Percentiles rank a stretch among this genome's conserved stretches.
Evolutionary conservation across 2,113 vertebrate genomes (phyloP).

Genomic region (Coturnix japonica): DNA sequence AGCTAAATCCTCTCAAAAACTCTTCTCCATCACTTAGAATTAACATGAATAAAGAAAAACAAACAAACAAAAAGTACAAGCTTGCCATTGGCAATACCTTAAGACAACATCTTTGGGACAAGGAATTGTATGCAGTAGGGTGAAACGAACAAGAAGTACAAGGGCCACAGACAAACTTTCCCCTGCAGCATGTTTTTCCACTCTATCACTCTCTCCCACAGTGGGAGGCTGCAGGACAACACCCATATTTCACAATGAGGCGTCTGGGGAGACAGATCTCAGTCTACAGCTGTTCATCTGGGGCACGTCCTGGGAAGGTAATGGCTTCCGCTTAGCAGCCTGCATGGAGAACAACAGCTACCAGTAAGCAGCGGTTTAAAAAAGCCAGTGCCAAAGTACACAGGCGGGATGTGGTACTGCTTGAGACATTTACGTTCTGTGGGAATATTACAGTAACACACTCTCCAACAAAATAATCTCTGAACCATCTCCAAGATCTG

Average conservation of each 20-base stretch:
- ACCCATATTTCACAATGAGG: not conserved
- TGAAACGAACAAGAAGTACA: not conserved
- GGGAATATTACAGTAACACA: constrained; percentile 36
- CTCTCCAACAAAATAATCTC: constrained; percentile 45
- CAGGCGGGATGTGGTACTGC: constrained; percentile 1
- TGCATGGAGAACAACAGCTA: not conserved
- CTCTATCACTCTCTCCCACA: not conserved
- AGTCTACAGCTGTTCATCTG: not conserved
- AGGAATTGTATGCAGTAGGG: not conserved
- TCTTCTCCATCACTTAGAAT: not conserved
- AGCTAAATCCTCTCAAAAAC: not conserved
- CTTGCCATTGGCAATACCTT: not conserved
- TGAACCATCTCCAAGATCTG: constrained; percentile 59
- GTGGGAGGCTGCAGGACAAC: not conserved
- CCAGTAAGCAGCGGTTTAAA: constrained; percentile 11
- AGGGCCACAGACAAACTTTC: not conserved
- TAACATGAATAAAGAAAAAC: not conserved
- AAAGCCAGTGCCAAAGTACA: constrained; percentile 40
- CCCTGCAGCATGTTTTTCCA: not conserved
- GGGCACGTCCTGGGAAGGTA: constrained; percentile 2
- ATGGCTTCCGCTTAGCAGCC: not conserved
- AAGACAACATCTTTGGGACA: not conserved
- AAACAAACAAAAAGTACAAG: not conserved
- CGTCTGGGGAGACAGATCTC: not conserved
- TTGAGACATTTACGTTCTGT: not conserved